Conservation (phyloP, 1,140 invertebrate genomes). For the Homarus americanus region DNA sequence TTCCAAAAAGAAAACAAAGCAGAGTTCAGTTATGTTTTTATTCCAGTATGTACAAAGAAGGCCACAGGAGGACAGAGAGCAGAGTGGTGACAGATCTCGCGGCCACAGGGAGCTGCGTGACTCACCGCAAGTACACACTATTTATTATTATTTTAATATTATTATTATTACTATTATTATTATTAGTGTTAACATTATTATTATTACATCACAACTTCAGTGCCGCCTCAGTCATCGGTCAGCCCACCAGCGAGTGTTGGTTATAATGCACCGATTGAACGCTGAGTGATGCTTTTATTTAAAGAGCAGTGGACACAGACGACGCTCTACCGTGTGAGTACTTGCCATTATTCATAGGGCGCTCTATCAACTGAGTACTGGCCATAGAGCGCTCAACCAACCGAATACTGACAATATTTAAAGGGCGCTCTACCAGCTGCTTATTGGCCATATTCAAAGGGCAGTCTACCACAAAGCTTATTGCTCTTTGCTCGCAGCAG, state of each 20-base stretch:
- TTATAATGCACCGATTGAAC: neutral
- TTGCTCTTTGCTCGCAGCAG: too few species aligned
- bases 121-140: neutral
- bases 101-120: neutral
- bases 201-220: neutral
- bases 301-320: neutral
- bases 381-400: too few species aligned
- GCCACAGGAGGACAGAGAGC: constrained; percentile 3
- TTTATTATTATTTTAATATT: too few species aligned
- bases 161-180: neutral
- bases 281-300: neutral
- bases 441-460: too few species aligned
- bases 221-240: too few species aligned
- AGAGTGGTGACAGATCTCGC: neutral
- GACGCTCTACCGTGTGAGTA: too few species aligned
- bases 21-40: neutral
- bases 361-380: neutral
- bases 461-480: too few species aligned
- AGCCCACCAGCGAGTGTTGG: neutral
- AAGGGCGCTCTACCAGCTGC: too few species aligned
- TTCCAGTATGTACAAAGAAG: constrained; percentile 14
- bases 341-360: neutral
- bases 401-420: too few species aligned
- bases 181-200: neutral
- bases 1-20: neutral